Percentiles rank a stretch among this genome's conserved stretches.
Conservation (phyloP, 2,888 invertebrate genomes). For the Mesochorus sp. region DNA sequence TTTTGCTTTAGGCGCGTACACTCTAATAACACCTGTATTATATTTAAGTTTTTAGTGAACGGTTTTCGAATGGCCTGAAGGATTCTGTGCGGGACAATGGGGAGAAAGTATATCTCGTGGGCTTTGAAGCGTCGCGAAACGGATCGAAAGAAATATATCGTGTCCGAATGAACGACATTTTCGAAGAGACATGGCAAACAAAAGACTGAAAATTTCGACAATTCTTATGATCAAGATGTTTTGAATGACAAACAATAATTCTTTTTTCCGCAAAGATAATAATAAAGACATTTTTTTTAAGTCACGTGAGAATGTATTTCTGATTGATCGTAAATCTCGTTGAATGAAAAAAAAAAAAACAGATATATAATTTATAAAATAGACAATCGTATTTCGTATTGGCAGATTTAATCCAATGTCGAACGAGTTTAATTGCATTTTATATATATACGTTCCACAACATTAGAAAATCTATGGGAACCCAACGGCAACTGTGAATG, state of each 20-base stretch:
- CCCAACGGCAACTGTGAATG: conserved; percentile 66
- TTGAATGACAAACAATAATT: neutral
- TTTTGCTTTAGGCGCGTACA: neutral
- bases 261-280: too few species aligned
- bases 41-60: neutral
- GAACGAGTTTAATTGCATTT: neutral
- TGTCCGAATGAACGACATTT: conserved; percentile 1
- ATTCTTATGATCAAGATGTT: neutral
- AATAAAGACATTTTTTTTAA: too few species aligned
- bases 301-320: too few species aligned
- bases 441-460: too few species aligned
- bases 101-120: conserved; percentile 59
- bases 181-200: conserved; percentile 23
- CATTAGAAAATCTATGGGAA: conserved; percentile 31
- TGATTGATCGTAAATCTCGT: too few species aligned
- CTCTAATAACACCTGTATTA: neutral
- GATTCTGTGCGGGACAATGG: conserved; percentile 27
- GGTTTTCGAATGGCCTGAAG: conserved; percentile 21
- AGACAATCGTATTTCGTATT: neutral
- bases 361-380: too few species aligned
- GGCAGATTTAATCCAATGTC: neutral
- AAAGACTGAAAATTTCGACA: conserved; percentile 3
- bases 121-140: conserved; percentile 59
- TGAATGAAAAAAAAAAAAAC: too few species aligned
- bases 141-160: conserved; percentile 56